phyloP scores from a whole-genome alignment of 2,797 vertebrate species.

The Eospalax fontanierii region DNA sequence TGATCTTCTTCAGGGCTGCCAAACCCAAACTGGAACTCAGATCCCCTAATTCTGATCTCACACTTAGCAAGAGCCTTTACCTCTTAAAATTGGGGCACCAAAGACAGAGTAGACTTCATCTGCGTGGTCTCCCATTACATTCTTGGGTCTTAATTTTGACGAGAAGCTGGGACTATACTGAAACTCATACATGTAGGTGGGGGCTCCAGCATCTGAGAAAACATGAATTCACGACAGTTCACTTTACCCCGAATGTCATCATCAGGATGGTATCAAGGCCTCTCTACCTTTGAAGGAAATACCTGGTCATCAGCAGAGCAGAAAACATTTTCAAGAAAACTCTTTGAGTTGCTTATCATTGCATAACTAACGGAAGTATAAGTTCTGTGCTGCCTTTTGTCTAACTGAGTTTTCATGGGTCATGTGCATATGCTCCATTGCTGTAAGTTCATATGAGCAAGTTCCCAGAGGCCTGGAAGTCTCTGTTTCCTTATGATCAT shows the following conservation, averaged over 20 bases:
- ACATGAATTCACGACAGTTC: neutral
- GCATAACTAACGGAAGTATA: neutral
- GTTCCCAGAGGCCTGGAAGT: no score
- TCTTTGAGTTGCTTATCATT: no score
- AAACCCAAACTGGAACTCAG: neutral
- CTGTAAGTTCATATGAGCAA: no score
- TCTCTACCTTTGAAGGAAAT: neutral
- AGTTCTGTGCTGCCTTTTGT: neutral
- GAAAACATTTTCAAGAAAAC: neutral
- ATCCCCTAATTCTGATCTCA: no score
- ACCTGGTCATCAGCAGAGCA: rapidly evolving
- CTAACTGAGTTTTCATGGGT: no score
- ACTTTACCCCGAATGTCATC: rapidly evolving
- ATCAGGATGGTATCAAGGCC: neutral
- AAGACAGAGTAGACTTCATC: constrained; percentile 74
- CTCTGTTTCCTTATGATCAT: no score
- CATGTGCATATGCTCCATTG: no score
- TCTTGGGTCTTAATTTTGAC: constrained; percentile 19
- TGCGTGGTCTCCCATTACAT: constrained; percentile 37
- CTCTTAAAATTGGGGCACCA: constrained; percentile 72
- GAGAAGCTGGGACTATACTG: constrained; percentile 67
- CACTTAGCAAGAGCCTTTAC: neutral
- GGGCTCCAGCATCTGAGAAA: constrained; percentile 61
- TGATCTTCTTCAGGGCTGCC: neutral
- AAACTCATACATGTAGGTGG: constrained; percentile 82